phyloP scores from a whole-genome alignment of 2,797 vertebrate species.

The Diplodus sargus region DNA sequence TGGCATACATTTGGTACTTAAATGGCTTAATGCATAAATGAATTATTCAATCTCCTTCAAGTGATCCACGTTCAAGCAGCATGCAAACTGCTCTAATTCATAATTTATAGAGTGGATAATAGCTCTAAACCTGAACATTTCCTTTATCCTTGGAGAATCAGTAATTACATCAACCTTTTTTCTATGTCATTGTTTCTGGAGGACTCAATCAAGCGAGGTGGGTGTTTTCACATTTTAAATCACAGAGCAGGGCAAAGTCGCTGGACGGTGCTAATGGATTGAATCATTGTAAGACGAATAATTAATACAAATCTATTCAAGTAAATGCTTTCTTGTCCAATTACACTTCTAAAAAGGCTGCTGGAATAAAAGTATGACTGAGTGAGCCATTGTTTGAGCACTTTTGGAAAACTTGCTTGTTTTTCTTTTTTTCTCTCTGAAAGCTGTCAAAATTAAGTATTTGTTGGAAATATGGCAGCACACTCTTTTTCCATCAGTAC shows the following conservation, averaged over 20 bases:
- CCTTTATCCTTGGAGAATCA: conserved; percentile 18
- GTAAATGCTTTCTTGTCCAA: not conserved
- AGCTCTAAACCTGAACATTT: conserved; percentile 32
- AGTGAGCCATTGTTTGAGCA: conserved; percentile 9
- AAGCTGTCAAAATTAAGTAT: not conserved
- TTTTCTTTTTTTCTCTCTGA: not conserved
- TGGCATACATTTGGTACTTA: conserved; percentile 18
- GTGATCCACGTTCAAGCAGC: conserved; percentile 32
- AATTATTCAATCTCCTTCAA: conserved; percentile 59
- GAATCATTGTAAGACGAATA: not conserved
- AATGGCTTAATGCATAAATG: conserved; percentile 20
- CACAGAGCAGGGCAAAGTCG: conserved; percentile 22
- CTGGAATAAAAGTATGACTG: not conserved
- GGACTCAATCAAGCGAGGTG: conserved; percentile 35
- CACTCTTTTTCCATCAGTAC: not conserved
- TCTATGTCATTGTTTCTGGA: conserved; percentile 28
- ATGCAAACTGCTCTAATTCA: conserved; percentile 23
- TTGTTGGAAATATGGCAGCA: not conserved
- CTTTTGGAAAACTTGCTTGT: not conserved
- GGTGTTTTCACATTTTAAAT: conserved; percentile 32
- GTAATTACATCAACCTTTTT: conserved; percentile 54
- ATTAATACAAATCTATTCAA: not conserved
- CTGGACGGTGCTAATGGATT: not conserved
- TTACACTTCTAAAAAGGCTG: not conserved
- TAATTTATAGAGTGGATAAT: conserved; percentile 41